phyloP scores from a whole-genome alignment of 2,113 vertebrate species.

The Bubo scandiacus region DNA sequence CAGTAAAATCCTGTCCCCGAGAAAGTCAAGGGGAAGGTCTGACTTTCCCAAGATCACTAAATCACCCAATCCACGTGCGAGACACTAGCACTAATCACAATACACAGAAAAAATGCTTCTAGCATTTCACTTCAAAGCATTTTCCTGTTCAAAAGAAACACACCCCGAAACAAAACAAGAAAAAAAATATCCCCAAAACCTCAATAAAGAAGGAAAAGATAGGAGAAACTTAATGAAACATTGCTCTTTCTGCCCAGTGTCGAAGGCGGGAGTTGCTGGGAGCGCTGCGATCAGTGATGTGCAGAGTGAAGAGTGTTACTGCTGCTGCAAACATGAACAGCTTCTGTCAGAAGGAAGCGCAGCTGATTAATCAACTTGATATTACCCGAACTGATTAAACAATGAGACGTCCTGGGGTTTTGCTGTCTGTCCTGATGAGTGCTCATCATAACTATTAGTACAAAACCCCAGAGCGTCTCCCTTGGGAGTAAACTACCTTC shows the following conservation, averaged over 20 bases:
- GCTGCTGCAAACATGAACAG: background rate
- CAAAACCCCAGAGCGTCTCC: slow-evolving; percentile 67
- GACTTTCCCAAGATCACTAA: background rate
- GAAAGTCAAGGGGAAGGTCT: background rate
- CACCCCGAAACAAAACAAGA: background rate
- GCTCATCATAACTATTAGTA: slow-evolving; percentile 74
- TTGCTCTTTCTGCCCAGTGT: background rate
- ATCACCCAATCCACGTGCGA: rapidly evolving
- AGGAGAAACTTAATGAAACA: background rate
- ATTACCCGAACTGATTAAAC: slow-evolving; percentile 81
- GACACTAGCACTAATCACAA: background rate
- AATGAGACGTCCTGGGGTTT: slow-evolving; percentile 78
- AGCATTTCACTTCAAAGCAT: background rate
- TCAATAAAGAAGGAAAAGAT: background rate
- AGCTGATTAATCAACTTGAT: slow-evolving; percentile 78
- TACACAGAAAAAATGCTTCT: background rate
- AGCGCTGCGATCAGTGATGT: background rate
- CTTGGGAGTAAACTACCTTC: slow-evolving; percentile 83
- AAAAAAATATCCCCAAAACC: background rate
- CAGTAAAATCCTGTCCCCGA: background rate
- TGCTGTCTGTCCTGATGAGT: slow-evolving; percentile 73
- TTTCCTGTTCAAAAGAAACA: background rate
- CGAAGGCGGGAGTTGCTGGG: background rate
- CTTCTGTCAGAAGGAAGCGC: slow-evolving; percentile 61
- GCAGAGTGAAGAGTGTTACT: slow-evolving; percentile 3